Evolutionary conservation across 2,888 invertebrate species (phyloP), one percentile per base, ranked within the genome.

Genomic region (Gandaritis pyraliata): DNA sequence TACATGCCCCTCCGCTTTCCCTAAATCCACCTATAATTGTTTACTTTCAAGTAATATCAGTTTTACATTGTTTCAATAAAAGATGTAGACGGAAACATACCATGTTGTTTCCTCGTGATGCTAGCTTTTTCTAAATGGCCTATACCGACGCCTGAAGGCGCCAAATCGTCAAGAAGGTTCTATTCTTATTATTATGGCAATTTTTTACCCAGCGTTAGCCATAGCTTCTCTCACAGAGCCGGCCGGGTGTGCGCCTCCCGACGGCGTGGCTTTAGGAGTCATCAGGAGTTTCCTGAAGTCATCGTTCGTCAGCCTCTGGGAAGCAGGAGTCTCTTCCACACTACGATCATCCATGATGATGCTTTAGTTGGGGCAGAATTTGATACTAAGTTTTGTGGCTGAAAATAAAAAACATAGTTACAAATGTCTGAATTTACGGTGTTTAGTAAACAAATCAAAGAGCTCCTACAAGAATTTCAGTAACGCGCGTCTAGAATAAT

Each of bases 261-360:
- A 50, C 0, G 95, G 94, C 0, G 96, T 95, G 6, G 96, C 94
- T 65, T 98, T 94, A 0, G 99, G 99, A 0, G 99, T 99, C 96
- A 98, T 98, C 71, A 99, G 89, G 54, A 99, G 91, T 82, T 98
- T 98, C 58, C 99, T 95, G 81, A 99, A 99, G 90, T 99, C 99
- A 82, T 98, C 99, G 93, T 99, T 99, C 8, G 98, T 98, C 57
- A 99, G 93, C 71, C 97, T 94, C 77, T 96, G 96, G 0, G 97
- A 96, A 66, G 93, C 94, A 46, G 95, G 95, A 58, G 94, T 94
- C 71, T 94, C 94, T 70, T 93, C 91, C 62, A 93, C 93, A 75
- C 83, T 87, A 53, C 85, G 76, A 56, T 93, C 93, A 52, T 92
- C 93, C 94, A 94, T 94, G 71, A 79, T 89, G 62, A 41, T n/a